Conservation (phyloP, 2,888 invertebrate genomes). For the Ganaspis brasiliensis region DNA sequence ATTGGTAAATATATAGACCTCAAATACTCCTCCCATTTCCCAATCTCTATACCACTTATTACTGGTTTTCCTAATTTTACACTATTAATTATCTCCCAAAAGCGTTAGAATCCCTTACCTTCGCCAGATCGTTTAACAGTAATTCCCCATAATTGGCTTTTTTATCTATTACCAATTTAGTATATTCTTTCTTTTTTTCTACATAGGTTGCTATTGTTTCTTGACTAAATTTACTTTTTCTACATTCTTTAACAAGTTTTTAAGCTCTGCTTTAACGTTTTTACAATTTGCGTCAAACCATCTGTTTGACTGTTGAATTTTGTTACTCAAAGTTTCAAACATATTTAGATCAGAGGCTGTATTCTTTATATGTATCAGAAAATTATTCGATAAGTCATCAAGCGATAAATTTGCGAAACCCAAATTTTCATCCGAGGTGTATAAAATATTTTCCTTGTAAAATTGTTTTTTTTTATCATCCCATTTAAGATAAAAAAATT, state of each 20-base stretch:
- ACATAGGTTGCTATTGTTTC: neutral
- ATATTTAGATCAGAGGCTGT: slow-evolving; percentile 5
- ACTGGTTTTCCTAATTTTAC: neutral
- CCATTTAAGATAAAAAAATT: neutral
- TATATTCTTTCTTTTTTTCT: neutral
- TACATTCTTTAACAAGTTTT: neutral
- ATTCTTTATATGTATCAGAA: neutral
- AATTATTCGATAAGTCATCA: neutral
- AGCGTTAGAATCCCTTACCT: neutral
- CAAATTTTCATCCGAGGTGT: neutral
- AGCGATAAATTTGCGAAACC: neutral
- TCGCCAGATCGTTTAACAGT: neutral
- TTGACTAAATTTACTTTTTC: slow-evolving; percentile 17
- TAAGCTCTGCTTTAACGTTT: slow-evolving; percentile 5
- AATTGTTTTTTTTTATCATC: neutral
- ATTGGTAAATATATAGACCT: neutral
- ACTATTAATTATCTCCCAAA: slow-evolving; percentile 11
- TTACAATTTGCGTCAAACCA: slow-evolving; percentile 32
- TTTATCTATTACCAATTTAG: neutral
- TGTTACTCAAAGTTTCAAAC: neutral
- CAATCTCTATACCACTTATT: neutral
- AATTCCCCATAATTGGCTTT: neutral
- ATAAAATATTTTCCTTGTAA: neutral
- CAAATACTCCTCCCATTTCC: neutral
- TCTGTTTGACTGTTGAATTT: neutral